phyloP scores from a whole-genome alignment of 1,140 invertebrate genomes.

The Mycetomoellerius zeteki region DNA sequence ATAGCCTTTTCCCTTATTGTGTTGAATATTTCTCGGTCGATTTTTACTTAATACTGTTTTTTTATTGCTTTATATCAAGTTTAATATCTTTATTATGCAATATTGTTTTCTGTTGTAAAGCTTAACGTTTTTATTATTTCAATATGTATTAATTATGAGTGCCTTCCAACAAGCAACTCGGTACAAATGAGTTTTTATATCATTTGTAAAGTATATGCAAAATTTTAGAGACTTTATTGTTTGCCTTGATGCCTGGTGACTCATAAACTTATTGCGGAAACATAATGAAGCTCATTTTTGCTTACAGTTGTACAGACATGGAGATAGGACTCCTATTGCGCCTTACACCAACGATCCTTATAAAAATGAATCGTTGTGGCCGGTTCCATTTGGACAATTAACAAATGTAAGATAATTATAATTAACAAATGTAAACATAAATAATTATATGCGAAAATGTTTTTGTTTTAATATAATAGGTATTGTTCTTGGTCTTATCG shows the following conservation, averaged over 20 bases:
- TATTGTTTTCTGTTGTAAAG: not conserved
- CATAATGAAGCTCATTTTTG: slow-evolving; percentile 33
- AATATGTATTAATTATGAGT: not conserved
- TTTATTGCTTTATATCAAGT: not conserved
- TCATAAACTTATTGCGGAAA: slow-evolving; percentile 2
- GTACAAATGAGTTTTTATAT: not conserved
- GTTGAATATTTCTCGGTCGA: too few relatives aligned
- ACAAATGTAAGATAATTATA: slow-evolving; percentile 90
- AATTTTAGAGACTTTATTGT: slow-evolving; percentile 9
- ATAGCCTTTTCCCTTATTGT: too few relatives aligned
- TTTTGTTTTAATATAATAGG: not conserved
- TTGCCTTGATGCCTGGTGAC: not conserved
- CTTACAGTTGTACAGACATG: slow-evolving; percentile 91
- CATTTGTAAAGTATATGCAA: not conserved
- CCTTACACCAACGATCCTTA: slow-evolving; percentile 94
- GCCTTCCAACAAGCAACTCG: too few relatives aligned
- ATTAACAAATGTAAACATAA: not conserved
- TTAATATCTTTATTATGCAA: not conserved
- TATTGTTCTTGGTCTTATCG: not conserved
- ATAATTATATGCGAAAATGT: not conserved
- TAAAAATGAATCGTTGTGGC: slow-evolving; percentile 90
- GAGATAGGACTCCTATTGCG: slow-evolving; percentile 92
- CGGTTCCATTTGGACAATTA: slow-evolving; percentile 92
- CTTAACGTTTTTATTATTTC: not conserved
- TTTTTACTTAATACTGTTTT: too few relatives aligned